Conservation (phyloP, 1,140 invertebrate genomes). For the Pogonomyrmex barbatus region DNA sequence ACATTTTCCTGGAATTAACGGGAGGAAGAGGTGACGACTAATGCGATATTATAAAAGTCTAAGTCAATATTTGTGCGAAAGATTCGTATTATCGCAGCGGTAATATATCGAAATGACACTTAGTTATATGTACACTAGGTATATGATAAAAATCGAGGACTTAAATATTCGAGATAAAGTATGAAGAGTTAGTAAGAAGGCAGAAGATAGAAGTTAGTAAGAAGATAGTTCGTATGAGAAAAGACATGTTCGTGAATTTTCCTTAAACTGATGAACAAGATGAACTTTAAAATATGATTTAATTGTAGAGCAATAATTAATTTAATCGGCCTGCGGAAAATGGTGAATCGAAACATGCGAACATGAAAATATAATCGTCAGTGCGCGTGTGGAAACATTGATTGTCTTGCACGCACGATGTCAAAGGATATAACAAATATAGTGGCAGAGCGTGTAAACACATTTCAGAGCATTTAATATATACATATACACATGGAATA, state of each 20-base stretch:
- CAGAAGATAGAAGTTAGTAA: background rate
- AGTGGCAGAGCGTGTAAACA: background rate
- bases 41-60: background rate
- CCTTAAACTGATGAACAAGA: background rate
- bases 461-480: background rate
- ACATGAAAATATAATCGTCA: background rate
- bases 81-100: background rate
- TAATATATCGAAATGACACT: background rate
- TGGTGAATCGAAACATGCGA: conserved; percentile 6
- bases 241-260: background rate
- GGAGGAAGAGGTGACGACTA: background rate
- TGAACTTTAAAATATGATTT: background rate
- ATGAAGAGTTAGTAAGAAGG: background rate
- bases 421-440: background rate
- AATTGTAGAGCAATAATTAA: conserved; percentile 44
- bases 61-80: conserved; percentile 5
- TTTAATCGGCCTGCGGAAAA: conserved; percentile 30
- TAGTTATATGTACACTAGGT: background rate
- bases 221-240: background rate
- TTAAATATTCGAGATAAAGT: background rate
- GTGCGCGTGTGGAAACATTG: background rate
- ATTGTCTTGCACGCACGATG: background rate
- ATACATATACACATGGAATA: conserved; percentile 3
- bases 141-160: background rate
- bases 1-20: background rate